Percentiles rank a stretch among this genome's conserved stretches.
These are phyloP conservation scores for Eciton burchellii DNA, from an alignment of 1,140 invertebrate species.

Conservation along the genomic window DNA sequence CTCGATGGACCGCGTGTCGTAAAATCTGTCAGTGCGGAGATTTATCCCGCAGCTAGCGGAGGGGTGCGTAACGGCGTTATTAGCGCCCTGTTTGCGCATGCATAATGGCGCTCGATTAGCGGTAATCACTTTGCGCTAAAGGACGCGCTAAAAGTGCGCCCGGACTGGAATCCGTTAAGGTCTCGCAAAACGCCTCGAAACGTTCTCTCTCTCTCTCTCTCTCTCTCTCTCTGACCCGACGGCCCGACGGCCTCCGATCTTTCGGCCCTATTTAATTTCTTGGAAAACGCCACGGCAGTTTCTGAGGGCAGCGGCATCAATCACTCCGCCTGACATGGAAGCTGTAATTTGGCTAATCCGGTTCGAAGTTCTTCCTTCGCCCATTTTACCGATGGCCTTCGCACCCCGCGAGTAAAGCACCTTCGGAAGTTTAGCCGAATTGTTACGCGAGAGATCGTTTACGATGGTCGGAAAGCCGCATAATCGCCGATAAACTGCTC, in stretches of 20 bases:
- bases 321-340: slow-evolving; percentile 83
- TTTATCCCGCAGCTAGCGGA: slow-evolving; percentile 38
- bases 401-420: slow-evolving; percentile 58
- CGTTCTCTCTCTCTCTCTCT: slow-evolving; percentile 50
- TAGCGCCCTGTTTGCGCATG: slow-evolving; percentile 69
- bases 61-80: slow-evolving; percentile 46
- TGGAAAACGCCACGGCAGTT: slow-evolving; percentile 80
- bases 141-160: slow-evolving; percentile 50
- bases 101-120: slow-evolving; percentile 17
- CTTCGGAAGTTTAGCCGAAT: slow-evolving; percentile 67
- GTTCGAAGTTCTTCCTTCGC: slow-evolving; percentile 68
- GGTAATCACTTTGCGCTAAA: slow-evolving; percentile 66
- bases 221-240: slow-evolving; percentile 49
- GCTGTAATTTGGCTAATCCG: slow-evolving; percentile 85
- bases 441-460: slow-evolving; percentile 74
- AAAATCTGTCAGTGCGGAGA: slow-evolving; percentile 66
- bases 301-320: slow-evolving; percentile 78
- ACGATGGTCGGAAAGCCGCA: slow-evolving; percentile 71
- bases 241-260: slow-evolving; percentile 62
- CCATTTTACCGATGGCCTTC: slow-evolving; percentile 72
- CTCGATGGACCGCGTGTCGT: slow-evolving; percentile 24
- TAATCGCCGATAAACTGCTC: slow-evolving; percentile 67
- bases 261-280: slow-evolving; percentile 83
- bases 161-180: slow-evolving; percentile 61
- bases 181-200: slow-evolving; percentile 4